These are phyloP conservation scores for Orthosia cruda DNA, from an alignment of 2,888 invertebrate genomes.

Conservation along the genomic window DNA sequence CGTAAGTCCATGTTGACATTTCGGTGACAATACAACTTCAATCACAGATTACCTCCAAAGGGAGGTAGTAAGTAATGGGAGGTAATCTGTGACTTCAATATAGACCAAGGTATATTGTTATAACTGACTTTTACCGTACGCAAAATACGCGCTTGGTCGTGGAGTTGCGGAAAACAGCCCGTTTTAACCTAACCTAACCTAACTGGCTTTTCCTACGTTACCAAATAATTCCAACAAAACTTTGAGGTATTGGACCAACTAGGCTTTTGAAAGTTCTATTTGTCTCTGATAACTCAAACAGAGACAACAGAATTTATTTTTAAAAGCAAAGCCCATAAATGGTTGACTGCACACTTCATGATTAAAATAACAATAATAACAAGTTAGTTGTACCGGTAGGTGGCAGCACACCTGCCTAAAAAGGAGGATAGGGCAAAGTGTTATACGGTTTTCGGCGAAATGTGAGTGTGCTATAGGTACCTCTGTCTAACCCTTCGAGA, in stretches of 20 bases:
- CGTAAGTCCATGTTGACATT: background rate
- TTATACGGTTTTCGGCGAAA: no score
- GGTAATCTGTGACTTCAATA: no score
- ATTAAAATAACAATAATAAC: conserved; percentile 6
- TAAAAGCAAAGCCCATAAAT: background rate
- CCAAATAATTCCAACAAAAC: conserved; percentile 4
- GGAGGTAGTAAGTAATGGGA: no score
- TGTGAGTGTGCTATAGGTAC: no score
- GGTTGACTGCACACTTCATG: conserved; percentile 1
- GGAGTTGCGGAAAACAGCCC: background rate
- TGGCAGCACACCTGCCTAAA: conserved; percentile 8
- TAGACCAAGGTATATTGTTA: conserved; percentile 20
- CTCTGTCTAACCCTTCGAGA: no score
- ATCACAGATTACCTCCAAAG: background rate
- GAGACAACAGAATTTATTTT: background rate
- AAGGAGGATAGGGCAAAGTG: background rate
- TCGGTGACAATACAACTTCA: background rate
- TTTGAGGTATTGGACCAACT: background rate
- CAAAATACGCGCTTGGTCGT: no score
- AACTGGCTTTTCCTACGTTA: background rate
- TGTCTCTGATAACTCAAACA: background rate
- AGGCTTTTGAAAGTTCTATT: background rate
- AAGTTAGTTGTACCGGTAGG: background rate
- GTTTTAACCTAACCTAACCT: no score
- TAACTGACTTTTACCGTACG: no score